Evolutionary conservation across 2,113 vertebrate species (phyloP).

Genomic region (Platysternon megacephalum): DNA sequence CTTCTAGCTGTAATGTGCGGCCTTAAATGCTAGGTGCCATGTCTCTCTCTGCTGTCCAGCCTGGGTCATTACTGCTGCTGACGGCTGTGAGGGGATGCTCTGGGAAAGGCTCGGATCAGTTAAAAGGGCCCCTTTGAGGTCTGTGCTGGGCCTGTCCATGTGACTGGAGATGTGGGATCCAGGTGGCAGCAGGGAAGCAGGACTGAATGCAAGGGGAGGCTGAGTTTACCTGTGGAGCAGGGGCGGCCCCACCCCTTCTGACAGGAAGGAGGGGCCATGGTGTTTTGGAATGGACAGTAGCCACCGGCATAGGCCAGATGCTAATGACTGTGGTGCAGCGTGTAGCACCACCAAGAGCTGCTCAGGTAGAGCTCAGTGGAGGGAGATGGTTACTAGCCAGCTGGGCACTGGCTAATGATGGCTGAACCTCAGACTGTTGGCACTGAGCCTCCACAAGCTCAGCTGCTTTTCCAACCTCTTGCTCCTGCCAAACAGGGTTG

Average conservation of each 20-base stretch:
- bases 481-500: not conserved
- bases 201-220: not conserved
- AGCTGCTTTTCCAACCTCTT: not conserved
- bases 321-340: not conserved
- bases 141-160: not conserved
- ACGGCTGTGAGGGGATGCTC: not conserved
- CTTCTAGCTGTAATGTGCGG: not conserved
- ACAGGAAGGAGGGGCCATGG: not conserved
- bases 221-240: not conserved
- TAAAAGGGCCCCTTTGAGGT: not conserved
- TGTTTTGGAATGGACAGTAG: no score
- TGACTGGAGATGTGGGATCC: not conserved
- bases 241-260: not conserved
- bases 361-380: not conserved
- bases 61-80: not conserved
- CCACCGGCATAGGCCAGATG: not conserved
- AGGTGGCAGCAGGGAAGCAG: not conserved
- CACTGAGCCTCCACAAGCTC: not conserved
- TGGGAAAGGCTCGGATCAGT: not conserved
- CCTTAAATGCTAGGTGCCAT: not conserved
- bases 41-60: not conserved
- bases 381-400: not conserved
- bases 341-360: not conserved
- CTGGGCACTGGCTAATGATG: not conserved
- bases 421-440: not conserved